phyloP scores from a whole-genome alignment of 2,888 invertebrate genomes.

The Teleiodes luculella region DNA sequence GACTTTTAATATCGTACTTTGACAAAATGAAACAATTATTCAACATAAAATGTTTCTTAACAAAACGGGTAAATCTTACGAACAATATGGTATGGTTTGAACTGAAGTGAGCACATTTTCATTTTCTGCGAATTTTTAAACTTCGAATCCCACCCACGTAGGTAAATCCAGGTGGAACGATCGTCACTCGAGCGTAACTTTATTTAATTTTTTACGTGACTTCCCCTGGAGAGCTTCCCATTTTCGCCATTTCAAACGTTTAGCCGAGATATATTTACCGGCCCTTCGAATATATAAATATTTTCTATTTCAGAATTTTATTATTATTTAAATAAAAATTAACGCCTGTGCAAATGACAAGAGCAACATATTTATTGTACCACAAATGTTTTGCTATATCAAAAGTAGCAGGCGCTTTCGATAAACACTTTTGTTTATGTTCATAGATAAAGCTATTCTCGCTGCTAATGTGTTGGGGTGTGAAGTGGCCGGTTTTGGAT shows the following conservation, averaged over 20 bases:
- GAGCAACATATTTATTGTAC: not conserved
- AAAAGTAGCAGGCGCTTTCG: not conserved
- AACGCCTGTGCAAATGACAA: not conserved
- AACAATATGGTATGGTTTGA: no score
- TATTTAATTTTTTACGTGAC: constrained; percentile 47
- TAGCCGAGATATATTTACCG: not conserved
- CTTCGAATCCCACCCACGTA: constrained; percentile 4
- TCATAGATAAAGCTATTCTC: no score
- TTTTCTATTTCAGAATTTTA: no score
- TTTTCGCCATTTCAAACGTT: constrained; percentile 11
- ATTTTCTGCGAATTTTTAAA: not conserved
- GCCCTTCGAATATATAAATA: constrained; percentile 1
- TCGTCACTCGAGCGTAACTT: no score
- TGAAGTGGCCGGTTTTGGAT: constrained; percentile 1
- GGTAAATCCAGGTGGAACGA: constrained; percentile 12
- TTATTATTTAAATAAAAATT: not conserved
- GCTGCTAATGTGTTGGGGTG: constrained; percentile 1
- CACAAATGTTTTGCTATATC: not conserved
- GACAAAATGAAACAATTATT: no score
- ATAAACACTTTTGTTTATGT: not conserved
- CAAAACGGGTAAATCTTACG: no score
- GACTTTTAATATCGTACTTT: no score
- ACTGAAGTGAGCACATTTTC: no score
- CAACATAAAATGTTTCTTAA: no score
- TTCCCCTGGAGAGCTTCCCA: constrained; percentile 21